Evolutionary conservation across 2,113 vertebrate genomes (phyloP), one percentile per base, ranked within the genome.

Genomic region (Gymnocephalus cernua): DNA sequence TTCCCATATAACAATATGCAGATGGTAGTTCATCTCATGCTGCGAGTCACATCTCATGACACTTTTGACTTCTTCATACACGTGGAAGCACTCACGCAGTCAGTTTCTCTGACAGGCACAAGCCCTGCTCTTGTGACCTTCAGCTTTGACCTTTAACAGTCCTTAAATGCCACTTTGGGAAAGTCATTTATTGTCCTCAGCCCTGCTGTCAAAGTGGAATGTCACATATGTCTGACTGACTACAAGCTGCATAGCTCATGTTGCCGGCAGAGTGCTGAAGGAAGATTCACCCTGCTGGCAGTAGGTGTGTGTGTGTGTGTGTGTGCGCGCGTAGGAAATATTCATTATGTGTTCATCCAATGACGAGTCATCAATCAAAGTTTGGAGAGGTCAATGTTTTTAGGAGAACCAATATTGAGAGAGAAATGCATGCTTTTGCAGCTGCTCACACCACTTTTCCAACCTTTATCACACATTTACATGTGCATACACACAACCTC

Each of bases 161-260:
- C 62, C 86, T 78, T 67, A 86, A 92, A 94, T 88, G 91, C 88
- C 87, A 88, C 79, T 86, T 83, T 88, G 82, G 57, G 69, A 87
- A 68, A 88, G 82, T 86, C 82, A 79, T 92, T 90, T 70, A 87
- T 94, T 66, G 86, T 91, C 80, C 64, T 65, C 61, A 38, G 80
- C 77, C 71, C 53, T 69, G 65, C 83, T 88, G 91, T 93, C 88
- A 91, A 61, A 66, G 77, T 62, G 54, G 88, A 89, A 91, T 92
- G 89, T 85, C 89, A 86, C 85, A 78, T 50, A 85, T 84, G 82
- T 89, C 86, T 76, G 82, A 74, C 66, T 54, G 77, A 67, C 57
- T 68, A 61, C 4, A 15, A 71, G 76, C 73, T 21, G 23, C 75
- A 74, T 68, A 75, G 75, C 66, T 87, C 56, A 69, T 35, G 23